phyloP scores from a whole-genome alignment of 1,140 invertebrate genomes.

The Magallana gigas region DNA sequence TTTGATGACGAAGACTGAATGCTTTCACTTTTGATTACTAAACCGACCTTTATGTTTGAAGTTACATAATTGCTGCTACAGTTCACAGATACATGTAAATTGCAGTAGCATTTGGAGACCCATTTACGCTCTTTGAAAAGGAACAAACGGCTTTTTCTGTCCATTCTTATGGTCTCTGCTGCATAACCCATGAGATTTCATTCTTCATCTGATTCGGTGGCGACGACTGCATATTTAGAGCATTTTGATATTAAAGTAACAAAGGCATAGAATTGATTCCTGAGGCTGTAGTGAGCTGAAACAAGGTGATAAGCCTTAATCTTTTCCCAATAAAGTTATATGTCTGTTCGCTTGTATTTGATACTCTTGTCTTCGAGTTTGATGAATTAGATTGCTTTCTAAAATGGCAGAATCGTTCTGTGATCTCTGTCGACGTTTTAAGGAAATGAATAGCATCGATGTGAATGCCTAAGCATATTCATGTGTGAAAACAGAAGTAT shows the following conservation, averaged over 20 bases:
- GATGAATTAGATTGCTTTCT: conserved; percentile 7
- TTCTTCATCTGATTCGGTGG: neutral
- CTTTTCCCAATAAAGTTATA: no score
- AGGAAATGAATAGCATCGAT: conserved; percentile 9
- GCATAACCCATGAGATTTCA: neutral
- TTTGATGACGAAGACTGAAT: no score
- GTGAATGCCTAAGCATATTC: neutral
- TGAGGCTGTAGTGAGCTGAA: neutral
- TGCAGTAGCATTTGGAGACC: no score
- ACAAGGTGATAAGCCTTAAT: neutral
- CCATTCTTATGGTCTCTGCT: no score
- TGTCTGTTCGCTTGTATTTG: neutral
- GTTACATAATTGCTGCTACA: no score
- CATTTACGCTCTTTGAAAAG: no score
- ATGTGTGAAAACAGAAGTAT: neutral
- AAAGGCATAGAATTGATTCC: neutral
- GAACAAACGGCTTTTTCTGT: no score
- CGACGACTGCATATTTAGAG: no score
- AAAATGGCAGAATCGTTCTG: neutral
- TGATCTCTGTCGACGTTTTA: neutral
- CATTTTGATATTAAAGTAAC: neutral
- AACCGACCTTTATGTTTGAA: no score
- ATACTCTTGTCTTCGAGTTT: conserved; percentile 21
- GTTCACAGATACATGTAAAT: no score
- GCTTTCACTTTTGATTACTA: no score